phyloP scores from a whole-genome alignment of 2,797 vertebrate species.

The Allobates femoralis region DNA sequence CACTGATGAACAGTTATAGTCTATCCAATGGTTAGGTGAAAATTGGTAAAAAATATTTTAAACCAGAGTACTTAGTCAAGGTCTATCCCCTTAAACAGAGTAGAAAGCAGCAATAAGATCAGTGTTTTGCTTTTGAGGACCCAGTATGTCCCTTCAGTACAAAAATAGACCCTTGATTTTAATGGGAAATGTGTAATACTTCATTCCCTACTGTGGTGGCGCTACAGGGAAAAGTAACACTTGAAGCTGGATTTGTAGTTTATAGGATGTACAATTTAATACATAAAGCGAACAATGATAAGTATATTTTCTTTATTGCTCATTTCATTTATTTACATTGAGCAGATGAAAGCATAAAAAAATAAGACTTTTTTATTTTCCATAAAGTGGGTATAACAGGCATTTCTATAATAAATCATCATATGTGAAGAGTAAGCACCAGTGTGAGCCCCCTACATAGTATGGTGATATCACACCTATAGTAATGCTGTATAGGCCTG shows the following conservation, averaged over 20 bases:
- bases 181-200: background rate
- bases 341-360: background rate
- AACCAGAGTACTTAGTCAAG: too few relatives aligned
- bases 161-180: background rate
- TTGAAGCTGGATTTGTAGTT: too few relatives aligned
- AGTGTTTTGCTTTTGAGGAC: background rate
- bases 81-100: background rate
- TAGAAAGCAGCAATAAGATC: too few relatives aligned
- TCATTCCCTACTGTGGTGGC: background rate
- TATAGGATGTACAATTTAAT: too few relatives aligned
- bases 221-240: too few relatives aligned
- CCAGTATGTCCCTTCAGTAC: background rate
- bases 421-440: background rate
- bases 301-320: slow-evolving; percentile 4
- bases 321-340: background rate
- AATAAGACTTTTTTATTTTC: too few relatives aligned
- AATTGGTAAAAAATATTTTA: too few relatives aligned
- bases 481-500: background rate
- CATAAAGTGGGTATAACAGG: too few relatives aligned
- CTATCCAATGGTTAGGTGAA: too few relatives aligned
- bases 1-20: too few relatives aligned
- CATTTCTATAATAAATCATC: too few relatives aligned
- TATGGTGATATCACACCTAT: background rate
- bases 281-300: background rate
- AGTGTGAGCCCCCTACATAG: background rate